Evolutionary conservation across 2,113 vertebrate genomes (phyloP).

Genomic region (Xiphophorus maculatus): DNA sequence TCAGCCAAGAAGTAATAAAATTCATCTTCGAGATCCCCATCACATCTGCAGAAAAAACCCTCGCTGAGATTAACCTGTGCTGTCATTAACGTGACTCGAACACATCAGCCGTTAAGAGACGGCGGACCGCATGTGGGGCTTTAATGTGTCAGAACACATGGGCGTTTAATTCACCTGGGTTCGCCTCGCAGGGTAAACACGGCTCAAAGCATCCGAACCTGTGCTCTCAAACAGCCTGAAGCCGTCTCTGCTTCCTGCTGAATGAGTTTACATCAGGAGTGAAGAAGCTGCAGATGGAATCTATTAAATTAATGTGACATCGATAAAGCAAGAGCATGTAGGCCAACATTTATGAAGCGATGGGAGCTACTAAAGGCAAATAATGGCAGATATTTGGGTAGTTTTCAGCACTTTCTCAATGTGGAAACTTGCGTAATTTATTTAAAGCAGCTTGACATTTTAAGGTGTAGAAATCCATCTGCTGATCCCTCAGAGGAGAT

Average conservation of each 20-base stretch:
- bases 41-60: slow-evolving; percentile 5
- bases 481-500: not conserved
- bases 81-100: slow-evolving; percentile 30
- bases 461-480: not conserved
- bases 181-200: slow-evolving; percentile 53
- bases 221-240: slow-evolving; percentile 28
- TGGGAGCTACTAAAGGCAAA: not conserved
- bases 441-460: not conserved
- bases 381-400: not conserved
- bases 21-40: not conserved
- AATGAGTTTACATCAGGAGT: slow-evolving; percentile 6
- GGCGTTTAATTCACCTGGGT: slow-evolving; percentile 43
- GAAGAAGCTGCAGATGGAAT: not conserved
- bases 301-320: not conserved
- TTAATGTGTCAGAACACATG: slow-evolving; percentile 60
- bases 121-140: slow-evolving; percentile 39
- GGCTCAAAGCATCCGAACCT: slow-evolving; percentile 38
- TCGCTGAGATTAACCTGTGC: slow-evolving; percentile 13
- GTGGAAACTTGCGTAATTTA: not conserved
- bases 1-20: not conserved
- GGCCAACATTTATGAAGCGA: not conserved
- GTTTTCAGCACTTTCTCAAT: not conserved
- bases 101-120: slow-evolving; percentile 33
- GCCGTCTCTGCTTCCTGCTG: slow-evolving; percentile 13
- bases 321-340: not conserved